These are phyloP conservation scores for Limnephilus marmoratus DNA, from an alignment of 2,888 invertebrate genomes.

Conservation along the genomic window DNA sequence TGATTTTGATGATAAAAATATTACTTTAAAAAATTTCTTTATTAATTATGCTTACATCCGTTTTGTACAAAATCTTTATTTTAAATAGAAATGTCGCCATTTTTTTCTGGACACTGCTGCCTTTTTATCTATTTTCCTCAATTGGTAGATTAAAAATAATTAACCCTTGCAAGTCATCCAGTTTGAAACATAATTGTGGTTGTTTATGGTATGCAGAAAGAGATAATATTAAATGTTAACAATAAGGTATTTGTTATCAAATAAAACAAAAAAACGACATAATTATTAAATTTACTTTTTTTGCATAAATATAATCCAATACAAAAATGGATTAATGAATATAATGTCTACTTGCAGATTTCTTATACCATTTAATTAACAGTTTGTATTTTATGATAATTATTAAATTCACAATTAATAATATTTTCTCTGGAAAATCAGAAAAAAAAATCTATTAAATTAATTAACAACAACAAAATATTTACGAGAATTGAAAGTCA, in stretches of 20 bases:
- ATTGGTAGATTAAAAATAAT: neutral
- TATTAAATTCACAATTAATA: neutral
- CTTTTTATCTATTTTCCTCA: neutral
- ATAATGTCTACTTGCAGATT: neutral
- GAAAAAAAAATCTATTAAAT: neutral
- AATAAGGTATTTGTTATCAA: neutral
- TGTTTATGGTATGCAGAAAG: neutral
- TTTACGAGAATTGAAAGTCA: neutral
- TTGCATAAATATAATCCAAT: neutral
- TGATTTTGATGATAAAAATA: neutral
- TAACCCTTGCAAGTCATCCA: neutral
- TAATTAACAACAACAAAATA: neutral
- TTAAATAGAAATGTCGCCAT: neutral
- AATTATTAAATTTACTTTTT: neutral
- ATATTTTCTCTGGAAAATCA: neutral
- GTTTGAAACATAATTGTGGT: neutral
- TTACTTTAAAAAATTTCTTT: neutral
- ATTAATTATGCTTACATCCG: neutral
- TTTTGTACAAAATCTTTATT: neutral
- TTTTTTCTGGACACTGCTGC: neutral
- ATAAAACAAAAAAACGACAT: neutral
- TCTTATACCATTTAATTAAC: neutral
- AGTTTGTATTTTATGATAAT: neutral
- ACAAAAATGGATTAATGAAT: neutral
- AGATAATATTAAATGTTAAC: neutral